phyloP scores from a whole-genome alignment of 2,113 vertebrate species.

The Pelodiscus sinensis region DNA sequence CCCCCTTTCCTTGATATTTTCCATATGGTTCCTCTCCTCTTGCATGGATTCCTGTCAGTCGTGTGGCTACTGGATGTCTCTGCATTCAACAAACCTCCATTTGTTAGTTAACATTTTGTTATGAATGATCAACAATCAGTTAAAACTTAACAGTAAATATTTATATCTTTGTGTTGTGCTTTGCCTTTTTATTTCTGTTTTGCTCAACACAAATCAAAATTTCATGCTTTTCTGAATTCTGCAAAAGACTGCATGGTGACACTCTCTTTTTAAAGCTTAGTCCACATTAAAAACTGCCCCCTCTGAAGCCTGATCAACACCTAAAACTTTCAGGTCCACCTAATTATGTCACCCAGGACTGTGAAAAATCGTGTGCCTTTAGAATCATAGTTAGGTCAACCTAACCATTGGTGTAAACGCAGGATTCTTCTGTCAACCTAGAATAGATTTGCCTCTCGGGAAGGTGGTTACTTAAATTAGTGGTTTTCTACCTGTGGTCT shows the following conservation, averaged over 20 bases:
- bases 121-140: not conserved
- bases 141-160: not conserved
- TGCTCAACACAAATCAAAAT: not conserved
- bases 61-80: not conserved
- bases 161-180: not conserved
- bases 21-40: not conserved
- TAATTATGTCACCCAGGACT: not conserved
- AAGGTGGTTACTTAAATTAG: not conserved
- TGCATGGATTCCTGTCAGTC: not conserved
- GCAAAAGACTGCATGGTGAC: not conserved
- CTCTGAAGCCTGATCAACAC: not conserved
- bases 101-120: not conserved
- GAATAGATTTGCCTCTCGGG: not conserved
- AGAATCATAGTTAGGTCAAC: not conserved
- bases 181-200: not conserved
- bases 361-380: not conserved
- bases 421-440: not conserved
- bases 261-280: not conserved
- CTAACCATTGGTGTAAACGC: not conserved
- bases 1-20: not conserved
- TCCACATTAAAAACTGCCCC: not conserved
- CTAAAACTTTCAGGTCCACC: not conserved
- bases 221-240: not conserved
- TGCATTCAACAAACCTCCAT: not conserved
- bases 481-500: not conserved